Evolutionary conservation across 2,888 invertebrate species (phyloP).

Genomic region (Andrena minutula): DNA sequence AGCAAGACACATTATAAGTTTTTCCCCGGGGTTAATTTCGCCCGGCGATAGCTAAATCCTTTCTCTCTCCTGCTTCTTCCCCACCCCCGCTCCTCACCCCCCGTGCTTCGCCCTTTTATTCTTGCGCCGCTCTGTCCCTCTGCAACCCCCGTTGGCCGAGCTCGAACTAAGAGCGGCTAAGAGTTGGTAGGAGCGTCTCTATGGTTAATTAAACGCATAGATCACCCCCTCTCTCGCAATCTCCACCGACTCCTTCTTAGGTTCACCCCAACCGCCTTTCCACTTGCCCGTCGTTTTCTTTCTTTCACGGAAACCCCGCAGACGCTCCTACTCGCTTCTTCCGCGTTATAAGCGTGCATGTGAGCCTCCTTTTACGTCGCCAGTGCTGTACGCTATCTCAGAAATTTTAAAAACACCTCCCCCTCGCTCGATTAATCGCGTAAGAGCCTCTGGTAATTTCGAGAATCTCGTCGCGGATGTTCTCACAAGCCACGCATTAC

Average conservation of each 20-base stretch:
- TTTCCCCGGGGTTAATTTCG: slow-evolving; percentile 83
- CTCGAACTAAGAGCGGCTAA: slow-evolving; percentile 81
- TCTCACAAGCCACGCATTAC: too few species aligned
- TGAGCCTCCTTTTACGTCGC: slow-evolving; percentile 53
- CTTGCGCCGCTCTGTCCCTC: slow-evolving; percentile 51
- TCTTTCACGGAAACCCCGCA: slow-evolving; percentile 60
- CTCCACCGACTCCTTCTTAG: slow-evolving; percentile 64
- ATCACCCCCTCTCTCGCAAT: slow-evolving; percentile 78
- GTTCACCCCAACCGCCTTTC: slow-evolving; percentile 52
- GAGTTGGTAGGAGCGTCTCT: slow-evolving; percentile 83
- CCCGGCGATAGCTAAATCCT: slow-evolving; percentile 77
- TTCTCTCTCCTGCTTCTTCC: slow-evolving; percentile 53
- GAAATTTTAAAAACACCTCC: slow-evolving; percentile 16
- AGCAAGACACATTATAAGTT: slow-evolving; percentile 83
- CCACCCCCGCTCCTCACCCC: slow-evolving; percentile 24
- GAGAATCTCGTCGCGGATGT: not conserved
- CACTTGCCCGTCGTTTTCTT: slow-evolving; percentile 38
- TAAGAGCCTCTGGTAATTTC: not conserved
- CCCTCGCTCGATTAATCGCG: not conserved
- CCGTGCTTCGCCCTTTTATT: slow-evolving; percentile 51
- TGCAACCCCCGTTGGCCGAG: slow-evolving; percentile 71
- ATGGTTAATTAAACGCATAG: slow-evolving; percentile 85
- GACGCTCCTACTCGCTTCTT: slow-evolving; percentile 71
- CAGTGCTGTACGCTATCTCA: slow-evolving; percentile 59
- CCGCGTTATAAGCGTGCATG: slow-evolving; percentile 72